phyloP scores from a whole-genome alignment of 2,113 vertebrate species.

The Lanius ludovicianus region DNA sequence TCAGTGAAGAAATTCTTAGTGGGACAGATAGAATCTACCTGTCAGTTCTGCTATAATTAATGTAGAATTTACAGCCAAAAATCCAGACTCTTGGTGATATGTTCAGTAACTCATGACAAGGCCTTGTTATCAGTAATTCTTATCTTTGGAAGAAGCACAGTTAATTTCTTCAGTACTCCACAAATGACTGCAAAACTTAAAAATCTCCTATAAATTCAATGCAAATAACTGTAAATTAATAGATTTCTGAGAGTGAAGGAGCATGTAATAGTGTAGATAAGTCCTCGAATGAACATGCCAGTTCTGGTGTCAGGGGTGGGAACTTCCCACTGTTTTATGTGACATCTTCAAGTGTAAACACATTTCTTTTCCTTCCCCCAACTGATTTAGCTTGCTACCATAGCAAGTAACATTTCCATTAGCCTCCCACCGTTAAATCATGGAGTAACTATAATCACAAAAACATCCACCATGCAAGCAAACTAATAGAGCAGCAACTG shows the following conservation, averaged over 20 bases:
- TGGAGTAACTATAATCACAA: constrained; percentile 73
- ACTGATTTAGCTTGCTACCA: constrained; percentile 70
- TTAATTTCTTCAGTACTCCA: constrained; percentile 67
- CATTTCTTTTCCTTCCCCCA: constrained; percentile 72
- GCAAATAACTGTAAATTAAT: constrained; percentile 79
- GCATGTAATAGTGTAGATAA: constrained; percentile 66
- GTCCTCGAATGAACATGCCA: constrained; percentile 59
- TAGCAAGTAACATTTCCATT: constrained; percentile 78
- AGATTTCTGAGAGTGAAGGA: constrained; percentile 72
- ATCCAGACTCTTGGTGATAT: constrained; percentile 53
- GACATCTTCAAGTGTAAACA: constrained; percentile 83
- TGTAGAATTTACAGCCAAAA: constrained; percentile 78
- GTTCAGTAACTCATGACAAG: constrained; percentile 70
- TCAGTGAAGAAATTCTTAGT: constrained; percentile 39
- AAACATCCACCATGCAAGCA: constrained; percentile 73
- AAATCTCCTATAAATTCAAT: constrained; percentile 76
- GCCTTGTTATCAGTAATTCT: constrained; percentile 56
- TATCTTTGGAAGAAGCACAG: constrained; percentile 66
- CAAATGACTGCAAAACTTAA: constrained; percentile 74
- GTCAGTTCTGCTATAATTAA: constrained; percentile 79
- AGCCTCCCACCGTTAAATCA: constrained; percentile 81
- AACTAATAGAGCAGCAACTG: constrained; percentile 68
- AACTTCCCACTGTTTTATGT: constrained; percentile 76
- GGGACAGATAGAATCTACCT: constrained; percentile 63
- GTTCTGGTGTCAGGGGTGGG: constrained; percentile 55